A percentile compares a stretch with the other conserved stretches of the same genome.
Conservation (phyloP, 2,113 vertebrate species). For the Ameiurus melas region DNA sequence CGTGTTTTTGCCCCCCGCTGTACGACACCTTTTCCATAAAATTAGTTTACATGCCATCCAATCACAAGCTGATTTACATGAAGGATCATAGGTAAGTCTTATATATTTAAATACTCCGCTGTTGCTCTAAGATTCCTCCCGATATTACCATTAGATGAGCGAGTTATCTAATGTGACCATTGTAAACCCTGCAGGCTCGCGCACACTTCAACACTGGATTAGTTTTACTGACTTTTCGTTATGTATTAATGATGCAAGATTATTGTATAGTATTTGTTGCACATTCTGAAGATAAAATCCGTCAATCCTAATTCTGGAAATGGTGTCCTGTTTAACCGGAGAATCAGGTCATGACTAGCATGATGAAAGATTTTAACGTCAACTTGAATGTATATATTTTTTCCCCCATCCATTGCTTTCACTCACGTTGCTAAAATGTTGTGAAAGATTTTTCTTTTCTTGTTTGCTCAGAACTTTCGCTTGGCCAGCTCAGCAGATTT, state of each 20-base stretch:
- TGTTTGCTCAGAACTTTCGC: neutral
- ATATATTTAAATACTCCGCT: neutral
- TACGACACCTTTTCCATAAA: neutral
- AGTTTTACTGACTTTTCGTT: neutral
- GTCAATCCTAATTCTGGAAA: too few relatives aligned
- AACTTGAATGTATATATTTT: neutral
- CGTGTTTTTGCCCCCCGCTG: neutral
- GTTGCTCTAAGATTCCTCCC: neutral
- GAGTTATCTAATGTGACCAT: neutral
- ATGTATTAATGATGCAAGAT: neutral
- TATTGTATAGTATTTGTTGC: neutral
- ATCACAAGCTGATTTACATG: slow-evolving; percentile 29
- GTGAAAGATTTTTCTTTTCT: neutral
- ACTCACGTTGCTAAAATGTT: neutral
- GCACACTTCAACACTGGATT: neutral
- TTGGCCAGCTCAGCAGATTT: neutral
- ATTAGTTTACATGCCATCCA: slow-evolving; percentile 35
- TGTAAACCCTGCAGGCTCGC: neutral
- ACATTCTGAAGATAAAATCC: neutral
- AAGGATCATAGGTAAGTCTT: slow-evolving; percentile 46
- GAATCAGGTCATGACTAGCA: neutral
- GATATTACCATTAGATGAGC: neutral
- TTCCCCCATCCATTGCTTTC: neutral
- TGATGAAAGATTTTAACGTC: neutral
- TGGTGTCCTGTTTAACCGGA: neutral